These are phyloP conservation scores for Diaperis boleti DNA, from an alignment of 2,888 invertebrate species.

Conservation along the genomic window DNA sequence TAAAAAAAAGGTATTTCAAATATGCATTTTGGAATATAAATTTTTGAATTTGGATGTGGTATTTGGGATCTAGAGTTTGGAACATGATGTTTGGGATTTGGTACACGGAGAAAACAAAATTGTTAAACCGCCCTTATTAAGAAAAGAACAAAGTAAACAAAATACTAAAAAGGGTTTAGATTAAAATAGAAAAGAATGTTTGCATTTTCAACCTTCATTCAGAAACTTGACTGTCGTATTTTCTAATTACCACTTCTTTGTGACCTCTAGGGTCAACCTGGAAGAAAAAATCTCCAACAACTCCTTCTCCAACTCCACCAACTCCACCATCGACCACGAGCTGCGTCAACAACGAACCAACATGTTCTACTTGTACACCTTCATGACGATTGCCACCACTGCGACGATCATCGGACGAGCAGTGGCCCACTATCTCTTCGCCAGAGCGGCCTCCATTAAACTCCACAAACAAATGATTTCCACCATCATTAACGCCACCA, in stretches of 20 bases:
- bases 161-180: no score
- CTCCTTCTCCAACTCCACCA: conserved; percentile 26
- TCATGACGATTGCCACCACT: conserved; percentile 48
- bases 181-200: no score
- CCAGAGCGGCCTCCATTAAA: conserved; percentile 51
- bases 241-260: not conserved
- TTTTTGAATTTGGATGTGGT: no score
- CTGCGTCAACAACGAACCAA: conserved; percentile 11
- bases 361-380: conserved; percentile 53
- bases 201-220: no score
- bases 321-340: not conserved
- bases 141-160: no score
- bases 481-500: conserved; percentile 50
- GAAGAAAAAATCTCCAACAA: conserved; percentile 31
- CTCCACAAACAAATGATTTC: conserved; percentile 55
- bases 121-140: no score
- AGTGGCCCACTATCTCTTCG: conserved; percentile 48
- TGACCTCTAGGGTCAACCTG: conserved; percentile 35
- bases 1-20: no score
- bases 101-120: no score
- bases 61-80: no score
- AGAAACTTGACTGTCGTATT: no score
- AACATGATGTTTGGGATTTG: no score
- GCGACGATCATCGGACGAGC: conserved; percentile 48
- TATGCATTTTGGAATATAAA: no score